A percentile compares a stretch with the other conserved stretches of the same genome.
Evolutionary conservation across 92 coral and sea anemone genomes (phyloP).

Genomic region (Phenganax subtilis): DNA sequence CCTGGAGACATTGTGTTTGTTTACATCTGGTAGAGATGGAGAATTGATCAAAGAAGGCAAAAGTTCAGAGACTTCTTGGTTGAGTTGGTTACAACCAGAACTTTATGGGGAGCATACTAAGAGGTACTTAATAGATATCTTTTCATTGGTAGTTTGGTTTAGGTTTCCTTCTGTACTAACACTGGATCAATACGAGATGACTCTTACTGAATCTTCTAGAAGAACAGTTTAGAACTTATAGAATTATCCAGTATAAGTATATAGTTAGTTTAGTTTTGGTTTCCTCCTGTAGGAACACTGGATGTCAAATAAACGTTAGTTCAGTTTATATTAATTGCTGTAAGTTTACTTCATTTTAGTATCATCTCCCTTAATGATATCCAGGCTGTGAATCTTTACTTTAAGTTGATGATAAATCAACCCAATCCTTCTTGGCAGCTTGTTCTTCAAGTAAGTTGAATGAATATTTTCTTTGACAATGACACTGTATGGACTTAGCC

Average conservation of each 20-base stretch:
- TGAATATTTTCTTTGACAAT: background rate
- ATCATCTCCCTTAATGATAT: conserved; percentile 68
- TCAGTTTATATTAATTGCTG: background rate
- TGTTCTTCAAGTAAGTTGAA: conserved; percentile 60
- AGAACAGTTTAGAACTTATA: too few relatives aligned
- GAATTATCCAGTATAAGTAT: too few relatives aligned
- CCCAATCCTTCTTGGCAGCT: conserved; percentile 79
- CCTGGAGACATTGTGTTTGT: conserved; percentile 59
- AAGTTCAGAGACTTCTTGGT: conserved; percentile 62
- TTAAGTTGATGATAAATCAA: conserved; percentile 81
- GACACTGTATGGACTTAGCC: background rate
- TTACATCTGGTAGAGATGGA: conserved; percentile 16
- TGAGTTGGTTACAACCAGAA: conserved; percentile 79
- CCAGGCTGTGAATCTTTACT: conserved; percentile 77
- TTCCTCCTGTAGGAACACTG: too few relatives aligned
- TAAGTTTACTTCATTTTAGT: conserved; percentile 34
- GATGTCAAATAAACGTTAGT: background rate
- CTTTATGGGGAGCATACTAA: conserved; percentile 75
- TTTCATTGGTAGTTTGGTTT: background rate
- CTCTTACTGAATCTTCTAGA: too few relatives aligned
- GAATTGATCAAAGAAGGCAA: conserved; percentile 40
- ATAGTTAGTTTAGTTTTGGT: too few relatives aligned
- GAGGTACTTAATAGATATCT: conserved; percentile 44
- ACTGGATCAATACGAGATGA: too few relatives aligned
- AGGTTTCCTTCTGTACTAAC: too few relatives aligned